Base-by-base conservation (phyloP, 2,888 invertebrate species). In the Malthinus flaveolus region DNA sequence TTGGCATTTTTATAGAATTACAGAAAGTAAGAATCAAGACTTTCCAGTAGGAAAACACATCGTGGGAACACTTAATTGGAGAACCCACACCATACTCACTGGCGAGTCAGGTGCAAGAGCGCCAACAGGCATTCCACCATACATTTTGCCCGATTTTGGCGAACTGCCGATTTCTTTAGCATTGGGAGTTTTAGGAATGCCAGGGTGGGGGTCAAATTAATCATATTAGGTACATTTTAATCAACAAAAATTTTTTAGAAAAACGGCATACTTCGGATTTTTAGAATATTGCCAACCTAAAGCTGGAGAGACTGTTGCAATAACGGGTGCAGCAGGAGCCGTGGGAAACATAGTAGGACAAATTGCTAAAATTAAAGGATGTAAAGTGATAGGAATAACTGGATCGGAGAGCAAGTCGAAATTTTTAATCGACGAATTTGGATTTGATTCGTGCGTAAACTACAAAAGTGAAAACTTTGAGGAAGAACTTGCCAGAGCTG, bases 281-380 rank as follows among this genome's bases (percentile, higher is more conserved):
- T 75, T 86, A n/a, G 62, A 87, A 90, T 65, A 78, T 90, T 90
- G 89, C 63, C 74, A 85, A 59, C 89, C 90, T 1, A 87, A 89
- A 76, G 66, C 82, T 4, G 90, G 88, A 7, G 90, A 92, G 75
- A 87, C 87, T 0, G 82, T 91, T n/a, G 86, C 87, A 1, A 84
- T 91, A 1, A 86, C 85, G 23, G 87, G 87, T 3, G 91, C 91
- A 9, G 91, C 88, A 12, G 91, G 91, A 15, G 90, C 90, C 32
- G 90, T 91, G 7, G 92, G 91, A 3, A 86, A 84, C 56, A 82
- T 87, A 48, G 91, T 90, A 13, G 91, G 91, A 1, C 91, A 91
- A 80, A 88, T 92, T 61, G 91, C 85, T 1, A 91, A 90, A 79
- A 83, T 87, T 48, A 81, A 87, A 75, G 88, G 86, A 9, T 85